These are phyloP conservation scores for Romanogobio albipinnatus DNA, from an alignment of 2,113 vertebrate species.

Conservation along the genomic window DNA sequence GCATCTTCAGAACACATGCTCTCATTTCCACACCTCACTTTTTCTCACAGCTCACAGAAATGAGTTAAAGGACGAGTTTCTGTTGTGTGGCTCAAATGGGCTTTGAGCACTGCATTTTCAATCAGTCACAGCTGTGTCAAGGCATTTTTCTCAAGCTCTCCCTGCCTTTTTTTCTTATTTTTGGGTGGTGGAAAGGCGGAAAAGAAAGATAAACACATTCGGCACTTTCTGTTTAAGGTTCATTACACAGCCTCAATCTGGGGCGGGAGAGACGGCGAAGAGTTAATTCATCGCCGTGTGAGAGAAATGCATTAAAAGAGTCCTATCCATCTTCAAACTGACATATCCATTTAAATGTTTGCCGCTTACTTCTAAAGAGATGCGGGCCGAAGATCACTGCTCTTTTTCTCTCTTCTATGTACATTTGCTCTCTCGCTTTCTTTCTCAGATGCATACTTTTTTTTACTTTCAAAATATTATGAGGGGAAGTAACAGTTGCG, in stretches of 20 bases:
- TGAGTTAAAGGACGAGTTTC: conserved; percentile 28
- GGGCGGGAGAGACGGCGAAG: conserved; percentile 66
- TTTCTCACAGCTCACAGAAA: conserved; percentile 27
- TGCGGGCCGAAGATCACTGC: conserved; percentile 57
- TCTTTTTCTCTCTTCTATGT: neutral
- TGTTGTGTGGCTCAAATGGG: conserved; percentile 69
- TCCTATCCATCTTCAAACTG: conserved; percentile 75
- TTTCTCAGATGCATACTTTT: conserved; percentile 46
- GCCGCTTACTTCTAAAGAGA: conserved; percentile 69
- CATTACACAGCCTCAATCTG: conserved; percentile 73
- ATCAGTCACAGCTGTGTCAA: conserved; percentile 67
- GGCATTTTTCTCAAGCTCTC: conserved; percentile 56
- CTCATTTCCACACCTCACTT: conserved; percentile 56
- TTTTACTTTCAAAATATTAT: neutral
- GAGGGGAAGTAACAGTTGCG: neutral
- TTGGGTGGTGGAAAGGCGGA: conserved; percentile 38
- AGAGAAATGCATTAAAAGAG: conserved; percentile 75
- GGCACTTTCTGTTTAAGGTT: conserved; percentile 68
- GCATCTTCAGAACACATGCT: conserved; percentile 67
- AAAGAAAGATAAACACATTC: conserved; percentile 69
- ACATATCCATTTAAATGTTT: conserved; percentile 75
- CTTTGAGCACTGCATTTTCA: conserved; percentile 67
- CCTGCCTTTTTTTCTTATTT: conserved; percentile 40
- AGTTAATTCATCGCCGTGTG: conserved; percentile 71
- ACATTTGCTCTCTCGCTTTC: conserved; percentile 37